Evolutionary conservation across 2,888 invertebrate genomes (phyloP), one percentile per base, ranked within the genome.

Genomic region (Mongoloraphidia duomilia): DNA sequence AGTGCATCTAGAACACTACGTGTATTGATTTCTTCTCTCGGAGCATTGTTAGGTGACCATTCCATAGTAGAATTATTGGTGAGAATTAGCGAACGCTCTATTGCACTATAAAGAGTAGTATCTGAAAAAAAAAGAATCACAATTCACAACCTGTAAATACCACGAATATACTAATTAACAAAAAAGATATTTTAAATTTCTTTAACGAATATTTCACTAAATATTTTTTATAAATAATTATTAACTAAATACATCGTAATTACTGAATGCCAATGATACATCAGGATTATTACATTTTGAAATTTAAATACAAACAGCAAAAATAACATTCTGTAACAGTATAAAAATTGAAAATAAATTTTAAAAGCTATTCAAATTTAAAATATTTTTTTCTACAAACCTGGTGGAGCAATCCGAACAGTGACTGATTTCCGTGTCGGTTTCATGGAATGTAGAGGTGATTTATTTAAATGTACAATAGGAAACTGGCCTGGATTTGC

Each of bases 1-100:
- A 75, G 58, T 11, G 72, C 75, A 58, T 75, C 75, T 36, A 75
- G 59, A 5, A 75, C 74, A 59, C 72, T 74, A 46, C 70, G 64
- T 2, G 73, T 72, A 44, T 63, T 63, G 49, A 61, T 58, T 49
- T 71, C 71, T 46, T 60, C 63, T 44, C 64, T 65, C 2, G 61
- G 62, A 3, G 63, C 55, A 58, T 65, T 46, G 13, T 50, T 49
- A 36, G 49, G 51, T 34, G 41, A 45, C 38, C 42, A 41, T 36
- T 49, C 34, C 26, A 34, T 12, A 17, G 34, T 26, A 46, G 41
- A 34, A 34, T 35, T 43, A 36, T 49, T 49, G 43, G 50, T 48
- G 14, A 50, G 49, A 47, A 37, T 14, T 34, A 33, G 46, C 33
- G 37, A 50, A 26, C 46, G 43, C 8, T 35, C 51, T 17, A 43